Conservation (phyloP, 2,888 invertebrate genomes). For the Timema cristinae region DNA sequence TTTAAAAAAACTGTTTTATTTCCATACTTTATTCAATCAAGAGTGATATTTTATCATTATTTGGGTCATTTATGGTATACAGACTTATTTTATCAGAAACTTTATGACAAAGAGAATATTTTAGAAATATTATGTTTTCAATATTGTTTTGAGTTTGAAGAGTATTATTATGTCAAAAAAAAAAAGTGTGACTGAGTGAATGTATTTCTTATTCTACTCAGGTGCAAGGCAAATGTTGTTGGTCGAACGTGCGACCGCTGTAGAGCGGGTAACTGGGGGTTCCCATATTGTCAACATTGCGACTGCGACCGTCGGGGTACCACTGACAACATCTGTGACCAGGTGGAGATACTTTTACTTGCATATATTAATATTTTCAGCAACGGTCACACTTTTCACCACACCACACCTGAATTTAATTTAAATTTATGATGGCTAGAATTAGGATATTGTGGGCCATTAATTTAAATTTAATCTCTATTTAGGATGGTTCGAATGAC, state of each 20-base stretch:
- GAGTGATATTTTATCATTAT: no score
- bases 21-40: no score
- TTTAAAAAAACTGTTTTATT: no score
- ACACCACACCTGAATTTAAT: neutral
- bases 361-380: no score
- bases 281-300: slow-evolving; percentile 84
- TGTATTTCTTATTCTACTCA: slow-evolving; percentile 36
- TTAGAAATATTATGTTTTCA: no score
- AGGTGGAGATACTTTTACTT: slow-evolving; percentile 40
- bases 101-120: no score
- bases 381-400: neutral
- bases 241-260: slow-evolving; percentile 89
- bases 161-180: no score
- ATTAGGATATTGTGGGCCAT: neutral
- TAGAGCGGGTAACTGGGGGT: slow-evolving; percentile 74
- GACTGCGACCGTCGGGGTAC: slow-evolving; percentile 80
- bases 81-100: no score
- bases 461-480: neutral
- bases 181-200: no score
- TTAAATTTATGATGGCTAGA: neutral
- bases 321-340: slow-evolving; percentile 82
- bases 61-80: no score
- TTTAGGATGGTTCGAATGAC: no score
- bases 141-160: no score
- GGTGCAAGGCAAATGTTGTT: slow-evolving; percentile 81